Percentiles rank a stretch among this genome's conserved stretches.
Conservation (phyloP, 2,797 vertebrate genomes). For the Bufotes viridis region DNA sequence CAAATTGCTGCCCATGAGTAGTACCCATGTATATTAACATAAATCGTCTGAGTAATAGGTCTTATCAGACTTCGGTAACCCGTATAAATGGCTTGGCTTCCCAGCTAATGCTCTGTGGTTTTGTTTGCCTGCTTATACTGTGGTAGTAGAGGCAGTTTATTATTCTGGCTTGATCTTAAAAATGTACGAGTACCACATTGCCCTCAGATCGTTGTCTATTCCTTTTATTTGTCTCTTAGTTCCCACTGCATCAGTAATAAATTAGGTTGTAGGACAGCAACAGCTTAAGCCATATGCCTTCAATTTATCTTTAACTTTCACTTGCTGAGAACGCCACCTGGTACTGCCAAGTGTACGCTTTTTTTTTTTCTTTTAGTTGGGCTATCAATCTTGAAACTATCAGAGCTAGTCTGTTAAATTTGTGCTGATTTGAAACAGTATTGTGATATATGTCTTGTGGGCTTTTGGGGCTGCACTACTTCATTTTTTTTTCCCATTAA, state of each 20-base stretch:
- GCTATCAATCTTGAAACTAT: slow-evolving; percentile 54
- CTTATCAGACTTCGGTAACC: slow-evolving; percentile 41
- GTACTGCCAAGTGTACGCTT: slow-evolving; percentile 60
- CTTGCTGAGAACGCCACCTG: slow-evolving; percentile 51
- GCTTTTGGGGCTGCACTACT: slow-evolving; percentile 42
- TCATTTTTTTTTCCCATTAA: slow-evolving; percentile 48
- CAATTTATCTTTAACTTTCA: slow-evolving; percentile 58
- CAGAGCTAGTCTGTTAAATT: slow-evolving; percentile 49
- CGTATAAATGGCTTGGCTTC: slow-evolving; percentile 32
- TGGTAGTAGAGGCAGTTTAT: slow-evolving; percentile 51
- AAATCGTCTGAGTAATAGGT: slow-evolving; percentile 50
- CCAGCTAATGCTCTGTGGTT: slow-evolving; percentile 36
- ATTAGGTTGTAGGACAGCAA: slow-evolving; percentile 38
- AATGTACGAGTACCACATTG: slow-evolving; percentile 61
- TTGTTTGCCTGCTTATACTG: slow-evolving; percentile 46
- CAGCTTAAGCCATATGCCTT: slow-evolving; percentile 56
- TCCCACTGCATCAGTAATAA: slow-evolving; percentile 52
- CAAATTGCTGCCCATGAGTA: slow-evolving; percentile 31
- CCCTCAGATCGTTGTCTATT: slow-evolving; percentile 62
- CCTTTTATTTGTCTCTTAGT: slow-evolving; percentile 63
- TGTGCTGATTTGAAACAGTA: slow-evolving; percentile 61
- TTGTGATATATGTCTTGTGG: slow-evolving; percentile 53
- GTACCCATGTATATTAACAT: slow-evolving; percentile 46
- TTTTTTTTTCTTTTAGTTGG: slow-evolving; percentile 28
- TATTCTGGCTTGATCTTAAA: slow-evolving; percentile 62